These are phyloP conservation scores for Arrhamphus sclerolepis DNA, from an alignment of 2,797 vertebrate genomes.

Conservation along the genomic window DNA sequence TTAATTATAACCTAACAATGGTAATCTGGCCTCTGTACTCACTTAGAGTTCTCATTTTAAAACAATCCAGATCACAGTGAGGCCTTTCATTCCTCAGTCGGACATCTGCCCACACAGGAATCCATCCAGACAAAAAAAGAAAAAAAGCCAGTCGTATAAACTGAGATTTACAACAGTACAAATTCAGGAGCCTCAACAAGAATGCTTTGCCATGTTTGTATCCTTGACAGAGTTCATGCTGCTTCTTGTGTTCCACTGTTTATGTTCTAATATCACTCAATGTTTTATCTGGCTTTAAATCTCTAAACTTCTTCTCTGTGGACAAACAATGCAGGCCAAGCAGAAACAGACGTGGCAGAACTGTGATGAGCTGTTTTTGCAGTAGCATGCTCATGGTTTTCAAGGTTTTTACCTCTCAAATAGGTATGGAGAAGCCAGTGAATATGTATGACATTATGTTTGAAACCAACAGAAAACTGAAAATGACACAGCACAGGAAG, in stretches of 20 bases:
- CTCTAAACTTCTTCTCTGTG: constrained; percentile 10
- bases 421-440: no score
- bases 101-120: constrained; percentile 18
- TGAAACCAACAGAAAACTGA: constrained; percentile 17
- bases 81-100: constrained; percentile 25
- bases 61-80: constrained; percentile 26
- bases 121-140: constrained; percentile 35
- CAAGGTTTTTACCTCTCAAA: neutral
- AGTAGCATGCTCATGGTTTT: neutral
- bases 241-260: constrained; percentile 32
- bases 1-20: neutral
- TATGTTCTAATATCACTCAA: constrained; percentile 24
- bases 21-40: constrained; percentile 4
- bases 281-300: constrained; percentile 21
- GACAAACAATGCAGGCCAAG: constrained; percentile 22
- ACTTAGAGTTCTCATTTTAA: constrained; percentile 26
- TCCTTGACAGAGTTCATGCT: constrained; percentile 16
- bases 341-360: constrained; percentile 12
- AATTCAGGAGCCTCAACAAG: constrained; percentile 42
- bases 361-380: constrained; percentile 9
- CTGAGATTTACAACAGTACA: constrained; percentile 51
- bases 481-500: neutral
- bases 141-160: constrained; percentile 51
- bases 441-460: constrained; percentile 35
- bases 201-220: constrained; percentile 27